Conservation (phyloP, 2,113 vertebrate genomes). For the Corythornis madagascariensis region DNA sequence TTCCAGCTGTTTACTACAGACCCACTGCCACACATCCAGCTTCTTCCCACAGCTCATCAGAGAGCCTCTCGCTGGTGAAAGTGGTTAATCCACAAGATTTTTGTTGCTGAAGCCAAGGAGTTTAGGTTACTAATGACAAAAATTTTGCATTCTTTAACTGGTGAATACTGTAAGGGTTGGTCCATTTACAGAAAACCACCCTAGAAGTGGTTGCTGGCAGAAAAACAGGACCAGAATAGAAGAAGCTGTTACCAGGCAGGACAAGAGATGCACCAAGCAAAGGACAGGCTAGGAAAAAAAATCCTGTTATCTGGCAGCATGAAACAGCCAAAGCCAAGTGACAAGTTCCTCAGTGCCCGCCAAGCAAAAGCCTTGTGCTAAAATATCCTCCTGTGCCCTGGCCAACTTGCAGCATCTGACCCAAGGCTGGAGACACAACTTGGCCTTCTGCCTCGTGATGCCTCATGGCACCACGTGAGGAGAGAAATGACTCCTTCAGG, state of each 20-base stretch:
- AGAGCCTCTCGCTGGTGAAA: conserved; percentile 53
- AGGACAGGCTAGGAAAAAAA: conserved; percentile 27
- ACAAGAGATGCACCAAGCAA: conserved; percentile 16
- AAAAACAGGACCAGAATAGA: conserved; percentile 52
- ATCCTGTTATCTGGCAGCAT: conserved; percentile 40
- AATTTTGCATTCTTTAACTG: conserved; percentile 43
- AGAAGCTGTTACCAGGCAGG: conserved; percentile 65
- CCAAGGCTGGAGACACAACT: conserved; percentile 17
- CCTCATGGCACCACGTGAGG: neutral
- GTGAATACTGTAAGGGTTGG: conserved; percentile 1
- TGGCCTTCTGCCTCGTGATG: neutral
- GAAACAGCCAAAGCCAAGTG: conserved; percentile 30
- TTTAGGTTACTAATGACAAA: conserved; percentile 61
- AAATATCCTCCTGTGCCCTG: conserved; percentile 16
- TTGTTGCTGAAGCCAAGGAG: conserved; percentile 42
- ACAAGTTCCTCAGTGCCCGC: conserved; percentile 27
- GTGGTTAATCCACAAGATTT: conserved; percentile 65
- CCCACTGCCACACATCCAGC: conserved; percentile 23
- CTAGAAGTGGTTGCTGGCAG: conserved; percentile 54
- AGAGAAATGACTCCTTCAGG: neutral
- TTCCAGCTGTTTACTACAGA: conserved; percentile 51
- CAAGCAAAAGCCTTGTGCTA: conserved; percentile 39
- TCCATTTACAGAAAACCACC: conserved; percentile 61
- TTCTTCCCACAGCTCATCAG: conserved; percentile 53
- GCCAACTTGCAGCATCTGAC: conserved; percentile 28